A percentile compares a stretch with the other conserved stretches of the same genome.
These are phyloP conservation scores for Aphelinus certus DNA, from an alignment of 1,140 invertebrate genomes.

Conservation along the genomic window DNA sequence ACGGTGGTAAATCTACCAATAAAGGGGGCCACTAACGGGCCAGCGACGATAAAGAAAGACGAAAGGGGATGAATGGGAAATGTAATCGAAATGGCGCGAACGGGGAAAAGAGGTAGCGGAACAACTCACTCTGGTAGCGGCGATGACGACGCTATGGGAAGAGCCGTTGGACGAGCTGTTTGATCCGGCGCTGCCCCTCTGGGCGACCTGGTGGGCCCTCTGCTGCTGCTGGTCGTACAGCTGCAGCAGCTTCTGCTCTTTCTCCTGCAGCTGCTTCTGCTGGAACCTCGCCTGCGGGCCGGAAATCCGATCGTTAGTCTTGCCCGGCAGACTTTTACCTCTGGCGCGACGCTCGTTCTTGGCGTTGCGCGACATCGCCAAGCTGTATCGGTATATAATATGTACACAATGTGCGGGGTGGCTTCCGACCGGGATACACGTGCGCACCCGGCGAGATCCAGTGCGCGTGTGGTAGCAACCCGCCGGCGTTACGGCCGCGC, in stretches of 20 bases:
- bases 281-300: constrained; percentile 74
- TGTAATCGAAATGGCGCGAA: too few relatives aligned
- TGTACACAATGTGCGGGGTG: too few relatives aligned
- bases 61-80: too few relatives aligned
- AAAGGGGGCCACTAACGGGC: too few relatives aligned
- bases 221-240: constrained; percentile 78
- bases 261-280: constrained; percentile 77
- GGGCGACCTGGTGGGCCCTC: constrained; percentile 72
- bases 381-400: too few relatives aligned
- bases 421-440: too few relatives aligned
- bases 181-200: constrained; percentile 70
- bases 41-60: too few relatives aligned
- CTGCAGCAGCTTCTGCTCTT: constrained; percentile 76
- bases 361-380: too few relatives aligned
- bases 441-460: too few relatives aligned
- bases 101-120: constrained; percentile 48
- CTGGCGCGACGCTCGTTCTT: neutral
- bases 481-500: neutral
- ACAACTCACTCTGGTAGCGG: constrained; percentile 67
- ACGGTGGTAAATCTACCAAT: too few relatives aligned
- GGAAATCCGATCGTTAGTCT: constrained; percentile 32
- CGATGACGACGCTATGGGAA: constrained; percentile 56
- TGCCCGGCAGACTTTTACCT: neutral
- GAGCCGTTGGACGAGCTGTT: constrained; percentile 62
- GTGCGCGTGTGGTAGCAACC: too few relatives aligned